Evolutionary conservation across 2,888 invertebrate genomes (phyloP).

Genomic region (Noctua janthina): DNA sequence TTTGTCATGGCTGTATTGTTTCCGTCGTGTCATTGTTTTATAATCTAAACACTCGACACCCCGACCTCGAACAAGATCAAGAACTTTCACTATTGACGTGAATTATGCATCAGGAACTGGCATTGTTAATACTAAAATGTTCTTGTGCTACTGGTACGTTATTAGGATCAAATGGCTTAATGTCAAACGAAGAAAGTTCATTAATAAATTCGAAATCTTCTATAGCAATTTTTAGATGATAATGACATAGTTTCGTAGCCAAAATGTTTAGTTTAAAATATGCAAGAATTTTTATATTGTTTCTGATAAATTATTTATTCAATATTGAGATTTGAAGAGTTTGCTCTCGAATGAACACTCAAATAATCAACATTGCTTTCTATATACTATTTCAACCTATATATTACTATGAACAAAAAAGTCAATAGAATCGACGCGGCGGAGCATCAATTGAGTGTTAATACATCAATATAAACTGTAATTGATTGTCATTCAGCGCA

Average conservation of each 20-base stretch:
- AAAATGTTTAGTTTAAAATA: constrained; percentile 29
- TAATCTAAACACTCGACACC: constrained; percentile 55
- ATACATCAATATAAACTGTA: constrained; percentile 41
- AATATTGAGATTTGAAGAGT: background rate
- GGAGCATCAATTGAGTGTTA: constrained; percentile 40
- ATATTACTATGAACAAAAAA: constrained; percentile 8
- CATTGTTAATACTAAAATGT: constrained; percentile 58
- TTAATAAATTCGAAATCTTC: constrained; percentile 40
- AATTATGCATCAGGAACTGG: constrained; percentile 70
- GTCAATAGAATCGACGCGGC: background rate
- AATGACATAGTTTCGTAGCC: constrained; percentile 22
- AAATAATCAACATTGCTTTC: constrained; percentile 30
- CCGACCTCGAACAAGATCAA: constrained; percentile 66
- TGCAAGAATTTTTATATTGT: constrained; percentile 43
- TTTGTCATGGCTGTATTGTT: constrained; percentile 51
- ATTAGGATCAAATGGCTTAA: constrained; percentile 26
- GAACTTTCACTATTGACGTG: constrained; percentile 81
- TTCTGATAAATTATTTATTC: constrained; percentile 3
- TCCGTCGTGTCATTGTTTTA: constrained; percentile 61
- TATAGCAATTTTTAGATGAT: constrained; percentile 10
- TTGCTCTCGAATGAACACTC: background rate
- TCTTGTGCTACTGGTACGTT: constrained; percentile 49
- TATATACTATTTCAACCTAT: background rate
- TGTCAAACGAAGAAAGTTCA: constrained; percentile 49
- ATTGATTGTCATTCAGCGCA: constrained; percentile 69